A percentile compares a stretch with the other conserved stretches of the same genome.
Evolutionary conservation across 2,113 vertebrate species (phyloP).

Genomic region (Naja naja): DNA sequence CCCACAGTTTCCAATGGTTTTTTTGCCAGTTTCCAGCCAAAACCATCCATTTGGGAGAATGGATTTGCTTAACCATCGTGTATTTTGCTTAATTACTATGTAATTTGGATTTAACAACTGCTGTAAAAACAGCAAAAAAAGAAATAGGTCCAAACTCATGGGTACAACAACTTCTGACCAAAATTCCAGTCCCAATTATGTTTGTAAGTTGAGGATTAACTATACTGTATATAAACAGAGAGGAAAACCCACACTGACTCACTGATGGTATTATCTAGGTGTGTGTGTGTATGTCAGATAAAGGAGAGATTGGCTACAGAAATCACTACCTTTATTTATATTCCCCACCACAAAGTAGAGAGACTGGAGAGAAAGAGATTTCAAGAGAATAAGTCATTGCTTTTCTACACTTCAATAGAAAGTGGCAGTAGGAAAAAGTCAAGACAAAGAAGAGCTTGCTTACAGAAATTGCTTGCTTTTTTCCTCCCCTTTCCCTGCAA

Average conservation of each 20-base stretch:
- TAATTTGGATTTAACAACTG: background rate
- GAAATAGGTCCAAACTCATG: background rate
- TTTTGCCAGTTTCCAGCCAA: too few species aligned
- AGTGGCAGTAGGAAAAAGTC: background rate
- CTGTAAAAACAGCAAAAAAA: background rate
- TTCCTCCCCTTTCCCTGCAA: background rate
- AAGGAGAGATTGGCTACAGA: background rate
- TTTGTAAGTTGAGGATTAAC: background rate
- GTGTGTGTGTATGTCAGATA: background rate
- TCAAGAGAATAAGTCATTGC: background rate
- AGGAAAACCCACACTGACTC: background rate
- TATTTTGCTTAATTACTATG: background rate
- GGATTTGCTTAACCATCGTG: too few species aligned
- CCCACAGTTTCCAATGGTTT: too few species aligned
- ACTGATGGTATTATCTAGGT: background rate
- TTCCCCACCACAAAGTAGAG: background rate
- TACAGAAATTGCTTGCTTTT: background rate
- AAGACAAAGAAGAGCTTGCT: background rate
- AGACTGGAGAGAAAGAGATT: background rate
- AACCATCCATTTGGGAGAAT: too few species aligned
- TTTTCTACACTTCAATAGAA: background rate
- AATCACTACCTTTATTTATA: background rate
- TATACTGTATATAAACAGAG: background rate
- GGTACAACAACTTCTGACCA: background rate
- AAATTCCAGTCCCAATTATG: background rate